These are phyloP conservation scores for Bimastos eiseni DNA, from an alignment of 2,888 invertebrate genomes.

Conservation along the genomic window DNA sequence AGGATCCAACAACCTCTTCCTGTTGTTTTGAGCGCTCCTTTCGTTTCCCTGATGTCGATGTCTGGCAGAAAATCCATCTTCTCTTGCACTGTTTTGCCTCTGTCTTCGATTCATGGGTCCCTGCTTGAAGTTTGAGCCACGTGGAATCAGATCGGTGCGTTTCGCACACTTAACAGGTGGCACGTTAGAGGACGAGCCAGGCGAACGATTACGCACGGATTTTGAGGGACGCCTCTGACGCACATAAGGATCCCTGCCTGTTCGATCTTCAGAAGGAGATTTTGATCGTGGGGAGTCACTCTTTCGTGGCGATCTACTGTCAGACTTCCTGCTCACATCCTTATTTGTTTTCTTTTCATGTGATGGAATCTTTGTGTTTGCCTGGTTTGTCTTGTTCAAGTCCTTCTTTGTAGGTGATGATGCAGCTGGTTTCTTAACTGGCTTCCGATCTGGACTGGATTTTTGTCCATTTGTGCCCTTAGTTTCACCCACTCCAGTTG, in stretches of 20 bases:
- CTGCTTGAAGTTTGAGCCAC: background rate
- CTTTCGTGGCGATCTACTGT: background rate
- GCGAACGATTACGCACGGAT: background rate
- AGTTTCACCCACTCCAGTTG: background rate
- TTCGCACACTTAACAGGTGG: background rate
- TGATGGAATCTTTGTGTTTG: background rate
- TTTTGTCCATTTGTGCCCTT: background rate
- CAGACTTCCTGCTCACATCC: background rate
- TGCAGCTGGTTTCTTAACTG: background rate
- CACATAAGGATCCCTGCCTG: background rate
- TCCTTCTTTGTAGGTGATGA: background rate
- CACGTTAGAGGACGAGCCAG: background rate
- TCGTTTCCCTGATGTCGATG: background rate
- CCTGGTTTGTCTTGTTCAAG: background rate
- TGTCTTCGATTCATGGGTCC: background rate
- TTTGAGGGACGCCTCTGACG: conserved; percentile 13
- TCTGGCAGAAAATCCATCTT: background rate
- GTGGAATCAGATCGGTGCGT: background rate
- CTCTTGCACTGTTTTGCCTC: background rate
- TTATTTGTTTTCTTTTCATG: background rate
- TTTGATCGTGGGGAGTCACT: background rate
- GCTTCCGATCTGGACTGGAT: background rate
- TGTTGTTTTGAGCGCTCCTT: background rate
- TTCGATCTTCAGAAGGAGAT: background rate
- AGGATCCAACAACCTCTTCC: background rate